Percentiles rank a stretch among this genome's conserved stretches.
phyloP scores from a whole-genome alignment of 2,888 invertebrate genomes.

The Salpingus planirostris region DNA sequence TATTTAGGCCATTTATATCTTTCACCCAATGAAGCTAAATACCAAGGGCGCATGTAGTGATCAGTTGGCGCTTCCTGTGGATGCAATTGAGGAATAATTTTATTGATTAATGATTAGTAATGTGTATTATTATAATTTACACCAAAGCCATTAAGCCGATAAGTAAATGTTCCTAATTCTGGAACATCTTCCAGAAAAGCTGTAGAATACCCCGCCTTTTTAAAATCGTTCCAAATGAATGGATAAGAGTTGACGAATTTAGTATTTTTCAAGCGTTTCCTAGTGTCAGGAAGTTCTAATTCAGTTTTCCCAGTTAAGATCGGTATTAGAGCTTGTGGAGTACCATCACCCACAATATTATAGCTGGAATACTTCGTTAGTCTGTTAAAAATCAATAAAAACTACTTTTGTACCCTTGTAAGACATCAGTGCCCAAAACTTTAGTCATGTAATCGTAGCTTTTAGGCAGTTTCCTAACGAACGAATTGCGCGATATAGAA shows the following conservation, averaged over 20 bases:
- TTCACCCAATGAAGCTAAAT: slow-evolving; percentile 54
- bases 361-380: slow-evolving; percentile 36
- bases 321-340: slow-evolving; percentile 79
- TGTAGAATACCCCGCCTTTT: slow-evolving; percentile 61
- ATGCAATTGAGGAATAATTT: too few relatives aligned
- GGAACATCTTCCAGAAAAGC: slow-evolving; percentile 85
- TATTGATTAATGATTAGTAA: too few relatives aligned
- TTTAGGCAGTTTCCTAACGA: slow-evolving; percentile 68
- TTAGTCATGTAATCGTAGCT: slow-evolving; percentile 61
- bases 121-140: slow-evolving; percentile 25
- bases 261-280: slow-evolving; percentile 57
- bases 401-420: slow-evolving; percentile 50
- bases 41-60: slow-evolving; percentile 81
- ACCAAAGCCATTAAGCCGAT: slow-evolving; percentile 78
- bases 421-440: slow-evolving; percentile 50
- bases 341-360: slow-evolving; percentile 82
- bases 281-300: slow-evolving; percentile 78
- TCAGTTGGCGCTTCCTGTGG: slow-evolving; percentile 66
- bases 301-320: slow-evolving; percentile 79
- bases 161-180: slow-evolving; percentile 78
- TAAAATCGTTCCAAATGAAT: slow-evolving; percentile 76
- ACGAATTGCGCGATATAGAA: slow-evolving; percentile 76
- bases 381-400: background rate
- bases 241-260: slow-evolving; percentile 68
- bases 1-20: slow-evolving; percentile 47